Percentiles rank a stretch among this genome's conserved stretches.
Evolutionary conservation across 2,797 vertebrate genomes (phyloP).

Genomic region (Anguilla anguilla): DNA sequence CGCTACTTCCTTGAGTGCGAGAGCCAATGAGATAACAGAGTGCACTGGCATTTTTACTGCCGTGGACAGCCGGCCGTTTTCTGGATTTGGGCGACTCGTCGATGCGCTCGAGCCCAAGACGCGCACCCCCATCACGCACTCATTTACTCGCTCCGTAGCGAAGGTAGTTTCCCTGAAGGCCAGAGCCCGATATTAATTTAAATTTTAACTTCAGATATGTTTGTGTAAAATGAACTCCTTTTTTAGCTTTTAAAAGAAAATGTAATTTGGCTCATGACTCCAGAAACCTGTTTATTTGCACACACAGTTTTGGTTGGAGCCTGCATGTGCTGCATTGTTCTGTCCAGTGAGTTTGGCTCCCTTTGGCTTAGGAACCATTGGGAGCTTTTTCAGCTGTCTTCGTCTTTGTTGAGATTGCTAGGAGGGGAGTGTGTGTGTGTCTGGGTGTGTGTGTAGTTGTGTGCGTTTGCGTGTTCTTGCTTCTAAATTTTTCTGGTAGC

Average conservation of each 20-base stretch:
- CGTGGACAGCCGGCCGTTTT: neutral
- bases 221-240: neutral
- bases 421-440: neutral
- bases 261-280: neutral
- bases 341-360: neutral
- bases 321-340: neutral
- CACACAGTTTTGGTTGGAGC: neutral
- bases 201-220: neutral
- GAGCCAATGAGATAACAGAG: neutral
- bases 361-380: neutral
- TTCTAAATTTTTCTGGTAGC: too few relatives aligned
- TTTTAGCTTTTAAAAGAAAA: neutral
- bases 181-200: neutral
- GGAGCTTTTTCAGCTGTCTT: neutral
- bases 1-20: neutral
- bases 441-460: neutral
- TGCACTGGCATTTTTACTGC: neutral
- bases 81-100: neutral
- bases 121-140: neutral
- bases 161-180: neutral
- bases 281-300: neutral
- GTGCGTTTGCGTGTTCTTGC: neutral
- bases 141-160: neutral
- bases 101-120: neutral
- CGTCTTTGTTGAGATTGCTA: neutral